Base-by-base conservation (phyloP, 2,797 vertebrate genomes). In the Centropyge bicolor region DNA sequence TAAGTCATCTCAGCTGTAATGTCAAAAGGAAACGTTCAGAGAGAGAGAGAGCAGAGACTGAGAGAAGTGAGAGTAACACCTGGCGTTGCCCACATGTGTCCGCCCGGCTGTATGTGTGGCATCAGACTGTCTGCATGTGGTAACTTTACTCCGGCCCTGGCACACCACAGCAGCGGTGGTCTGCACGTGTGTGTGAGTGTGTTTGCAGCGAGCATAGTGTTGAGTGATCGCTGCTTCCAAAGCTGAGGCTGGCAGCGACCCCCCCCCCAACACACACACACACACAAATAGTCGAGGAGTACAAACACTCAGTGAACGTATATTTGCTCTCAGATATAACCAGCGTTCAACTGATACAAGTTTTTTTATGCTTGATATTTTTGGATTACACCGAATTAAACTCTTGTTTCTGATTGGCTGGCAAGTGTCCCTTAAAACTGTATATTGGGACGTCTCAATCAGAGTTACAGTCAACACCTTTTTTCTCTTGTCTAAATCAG, bases 81-180 rank as follows among this genome's bases (percentile, higher is more conserved):
- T 85, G 80, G 80, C 22, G 27, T 64, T 61, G 46, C 48, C 65
- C 41, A 20, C 65, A 74, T 70, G n/a, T 43, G 67, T 51, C 43
- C 51, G 56, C 27, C 4, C 27, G 27, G 27, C 46, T 38, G 35
- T 62, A 20, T 54, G 78, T 75, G 73, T 79, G 70, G 60, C 76
- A 84, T 82, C 76, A 70, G 54, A 57, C 65, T 82, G 85, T 86
- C 83, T 84, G 76, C 80, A 64, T 76, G 71, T 62, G 74, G 84
- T 83, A 86, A 84, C 80, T 74, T 52, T 84, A 86, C 69, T 77
- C 83, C 49, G 24, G 60, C 61, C 74, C 63, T 82, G 80, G 76
- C 85, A 86, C 69, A 74, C 76, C 76, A 48, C 65, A 59, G 41
- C 80, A 66, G 66, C 13, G 82, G 82, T 83, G 78, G 83, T 85